Base-by-base conservation (phyloP, 92 coral and sea anemone genomes). In the Ricordea florida region DNA sequence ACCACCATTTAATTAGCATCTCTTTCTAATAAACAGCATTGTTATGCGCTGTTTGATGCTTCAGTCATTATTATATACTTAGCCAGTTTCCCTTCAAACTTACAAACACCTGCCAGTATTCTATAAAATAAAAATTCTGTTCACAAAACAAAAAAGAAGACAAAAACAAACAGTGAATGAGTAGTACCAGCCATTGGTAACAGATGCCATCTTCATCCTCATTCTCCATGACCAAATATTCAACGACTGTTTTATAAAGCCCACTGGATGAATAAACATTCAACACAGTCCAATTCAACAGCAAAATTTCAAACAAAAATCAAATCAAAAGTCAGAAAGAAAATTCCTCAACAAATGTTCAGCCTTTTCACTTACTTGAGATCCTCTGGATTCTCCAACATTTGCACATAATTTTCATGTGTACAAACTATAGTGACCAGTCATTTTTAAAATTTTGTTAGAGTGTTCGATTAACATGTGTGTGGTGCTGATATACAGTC, bases 151-250 rank as follows among this genome's bases (percentile, higher is more conserved):
- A n/a, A n/a, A n/a, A n/a, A n/a, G n/a, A n/a, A n/a, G n/a, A n/a
- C n/a, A n/a, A n/a, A 27, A 37, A 38, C 30, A 60, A 34, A 23
- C 28, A 17, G 50, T 26, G 32, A 38, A 0, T 25, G 24, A 30
- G 6, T 17, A 20, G 42, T 91, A 91, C 93, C 87, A n/a, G n/a
- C n/a, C 83, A 91, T 87, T 88, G 18, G 45, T 35, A 48, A 57
- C 45, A 15, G 85, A 16, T 22, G 77, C 28, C 72, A 53, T 66
- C 64, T 79, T 91, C 76, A 79, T 84, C 41, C 62, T 61, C 6
- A 87, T 42, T 26, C 76, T 87, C 97, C 97, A 91, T 5, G 82
- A 73, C 97, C 97, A 91, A 67, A 84, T 64, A 29, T 79, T 69
- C 58, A 91, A 61, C 6, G 90, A 85, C 81, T 87, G 86, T 70